These are phyloP conservation scores for Erpornis zantholeuca DNA, from an alignment of 2,113 vertebrate genomes.

Conservation along the genomic window DNA sequence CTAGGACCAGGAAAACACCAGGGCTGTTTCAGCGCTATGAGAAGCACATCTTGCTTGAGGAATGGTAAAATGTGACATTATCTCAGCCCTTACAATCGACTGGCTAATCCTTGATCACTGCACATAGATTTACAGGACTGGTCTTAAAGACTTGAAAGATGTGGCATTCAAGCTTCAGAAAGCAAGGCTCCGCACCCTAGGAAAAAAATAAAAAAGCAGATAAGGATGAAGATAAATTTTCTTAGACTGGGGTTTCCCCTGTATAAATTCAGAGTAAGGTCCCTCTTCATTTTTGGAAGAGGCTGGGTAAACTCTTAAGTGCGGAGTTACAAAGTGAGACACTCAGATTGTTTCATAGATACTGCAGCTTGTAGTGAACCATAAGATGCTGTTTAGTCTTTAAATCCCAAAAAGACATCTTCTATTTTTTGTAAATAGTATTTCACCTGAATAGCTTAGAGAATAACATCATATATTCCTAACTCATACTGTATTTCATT, in stretches of 20 bases:
- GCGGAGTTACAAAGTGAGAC: neutral
- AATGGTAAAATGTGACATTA: neutral
- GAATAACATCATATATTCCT: neutral
- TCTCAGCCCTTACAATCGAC: neutral
- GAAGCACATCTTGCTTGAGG: neutral
- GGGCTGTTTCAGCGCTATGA: neutral
- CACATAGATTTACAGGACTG: neutral
- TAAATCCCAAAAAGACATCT: neutral
- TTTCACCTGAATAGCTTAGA: neutral
- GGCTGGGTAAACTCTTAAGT: neutral
- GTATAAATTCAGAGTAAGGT: neutral
- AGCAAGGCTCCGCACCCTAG: rapidly evolving
- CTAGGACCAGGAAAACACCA: neutral
- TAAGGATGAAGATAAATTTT: neutral
- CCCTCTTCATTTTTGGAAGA: neutral
- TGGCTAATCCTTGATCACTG: neutral
- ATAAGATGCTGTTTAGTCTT: neutral
- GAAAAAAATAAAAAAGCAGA: neutral
- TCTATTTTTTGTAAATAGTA: neutral
- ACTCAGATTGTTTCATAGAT: neutral
- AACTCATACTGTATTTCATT: neutral
- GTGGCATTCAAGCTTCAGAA: neutral
- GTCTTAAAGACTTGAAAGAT: neutral
- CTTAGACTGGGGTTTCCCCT: neutral
- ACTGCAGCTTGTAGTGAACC: neutral